Percentiles rank a stretch among this genome's conserved stretches.
Evolutionary conservation across 2,797 vertebrate genomes (phyloP).

Genomic region (Miichthys miiuy): DNA sequence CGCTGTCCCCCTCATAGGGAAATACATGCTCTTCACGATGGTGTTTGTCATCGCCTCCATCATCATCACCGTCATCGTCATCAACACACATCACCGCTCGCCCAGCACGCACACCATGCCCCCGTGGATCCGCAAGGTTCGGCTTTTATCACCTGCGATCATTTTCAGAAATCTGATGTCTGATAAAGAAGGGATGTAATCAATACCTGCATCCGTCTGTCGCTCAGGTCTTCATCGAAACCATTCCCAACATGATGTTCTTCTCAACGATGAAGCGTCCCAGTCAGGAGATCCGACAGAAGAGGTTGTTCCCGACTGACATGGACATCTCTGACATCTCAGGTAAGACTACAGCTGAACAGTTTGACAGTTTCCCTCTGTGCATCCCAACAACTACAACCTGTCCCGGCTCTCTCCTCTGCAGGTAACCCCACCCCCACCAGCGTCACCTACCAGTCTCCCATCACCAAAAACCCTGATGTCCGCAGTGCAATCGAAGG

Average conservation of each 20-base stretch:
- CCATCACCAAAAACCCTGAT: conserved; percentile 92
- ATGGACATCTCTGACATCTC: conserved; percentile 98
- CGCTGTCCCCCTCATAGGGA: conserved; percentile 95
- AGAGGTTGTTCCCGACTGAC: conserved; percentile 89
- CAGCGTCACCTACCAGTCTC: conserved; percentile 90
- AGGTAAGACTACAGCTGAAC: conserved; percentile 56
- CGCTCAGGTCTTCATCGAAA: conserved; percentile 93
- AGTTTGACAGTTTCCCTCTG: neutral
- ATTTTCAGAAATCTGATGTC: neutral
- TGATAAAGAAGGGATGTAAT: neutral
- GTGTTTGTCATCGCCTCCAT: conserved; percentile 97
- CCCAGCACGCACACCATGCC: conserved; percentile 97
- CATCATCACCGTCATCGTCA: conserved; percentile 97
- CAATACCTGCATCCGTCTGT: neutral
- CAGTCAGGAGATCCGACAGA: conserved; percentile 90
- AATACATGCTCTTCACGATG: conserved; percentile 99
- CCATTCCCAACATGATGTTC: conserved; percentile 97
- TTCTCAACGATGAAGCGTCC: conserved; percentile 98
- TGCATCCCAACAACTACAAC: neutral
- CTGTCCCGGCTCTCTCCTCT: conserved; percentile 48
- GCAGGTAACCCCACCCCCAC: conserved; percentile 86
- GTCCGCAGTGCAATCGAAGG: conserved; percentile 96
- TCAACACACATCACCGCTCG: conserved; percentile 97
- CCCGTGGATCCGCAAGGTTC: conserved; percentile 93
- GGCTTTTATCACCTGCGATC: neutral